Conservation (phyloP, 2,888 invertebrate genomes). For the Cataglyphis rosenhaueri region DNA sequence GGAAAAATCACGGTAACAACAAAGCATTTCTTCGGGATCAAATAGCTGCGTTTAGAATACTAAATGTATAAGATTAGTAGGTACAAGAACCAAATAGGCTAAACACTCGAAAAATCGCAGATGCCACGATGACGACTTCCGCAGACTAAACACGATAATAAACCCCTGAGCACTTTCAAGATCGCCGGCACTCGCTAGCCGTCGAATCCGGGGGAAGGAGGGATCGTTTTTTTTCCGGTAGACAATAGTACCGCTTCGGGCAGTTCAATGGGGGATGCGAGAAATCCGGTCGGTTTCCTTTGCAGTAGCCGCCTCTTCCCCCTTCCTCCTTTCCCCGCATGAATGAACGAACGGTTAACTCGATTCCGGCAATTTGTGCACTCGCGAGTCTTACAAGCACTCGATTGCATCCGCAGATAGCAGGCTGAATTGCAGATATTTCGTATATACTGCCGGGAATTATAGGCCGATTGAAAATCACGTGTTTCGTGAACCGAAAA, state of each 20-base stretch:
- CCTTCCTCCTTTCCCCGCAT: slow-evolving; percentile 11
- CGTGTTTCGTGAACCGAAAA: neutral
- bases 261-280: slow-evolving; percentile 48
- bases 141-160: slow-evolving; percentile 35
- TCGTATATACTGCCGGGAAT: neutral
- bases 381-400: slow-evolving; percentile 49
- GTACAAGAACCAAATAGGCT: neutral
- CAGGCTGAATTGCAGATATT: neutral
- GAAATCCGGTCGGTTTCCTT: slow-evolving; percentile 58
- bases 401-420: slow-evolving; percentile 42
- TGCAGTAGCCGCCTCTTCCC: slow-evolving; percentile 49
- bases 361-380: slow-evolving; percentile 65
- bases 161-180: slow-evolving; percentile 21
- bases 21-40: neutral
- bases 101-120: slow-evolving; percentile 26
- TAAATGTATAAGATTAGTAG: neutral
- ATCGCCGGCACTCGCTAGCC: neutral
- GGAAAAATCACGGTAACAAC: neutral
- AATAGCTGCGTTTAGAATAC: neutral
- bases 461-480: neutral
- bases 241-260: slow-evolving; percentile 57
- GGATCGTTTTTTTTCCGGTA: slow-evolving; percentile 59
- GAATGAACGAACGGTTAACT: slow-evolving; percentile 59
- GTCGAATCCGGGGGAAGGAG: slow-evolving; percentile 57
- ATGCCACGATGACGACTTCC: slow-evolving; percentile 4